These are phyloP conservation scores for Drosophila setosimentum DNA, from an alignment of 2,888 invertebrate genomes.

Conservation along the genomic window DNA sequence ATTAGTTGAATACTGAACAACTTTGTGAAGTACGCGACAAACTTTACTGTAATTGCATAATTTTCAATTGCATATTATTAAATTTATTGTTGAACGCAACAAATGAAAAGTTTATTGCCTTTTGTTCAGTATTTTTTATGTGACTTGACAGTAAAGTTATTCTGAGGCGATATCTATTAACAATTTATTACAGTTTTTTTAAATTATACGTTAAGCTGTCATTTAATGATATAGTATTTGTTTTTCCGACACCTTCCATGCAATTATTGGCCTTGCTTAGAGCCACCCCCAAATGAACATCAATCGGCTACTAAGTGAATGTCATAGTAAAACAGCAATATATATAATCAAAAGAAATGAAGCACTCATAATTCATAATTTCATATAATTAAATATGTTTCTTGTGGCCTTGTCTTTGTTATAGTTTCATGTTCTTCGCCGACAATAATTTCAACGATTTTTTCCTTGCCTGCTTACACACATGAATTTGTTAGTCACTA, in stretches of 20 bases:
- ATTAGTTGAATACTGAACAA: constrained; percentile 24
- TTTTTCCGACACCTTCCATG: constrained; percentile 13
- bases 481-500: constrained; percentile 31
- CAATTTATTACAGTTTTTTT: constrained; percentile 17
- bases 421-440: constrained; percentile 45
- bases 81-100: constrained; percentile 6
- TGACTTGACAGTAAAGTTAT: constrained; percentile 3
- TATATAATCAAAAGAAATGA: constrained; percentile 21
- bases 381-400: constrained; percentile 39
- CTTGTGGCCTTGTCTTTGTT: constrained; percentile 17
- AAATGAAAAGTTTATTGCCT: constrained; percentile 25
- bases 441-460: constrained; percentile 38
- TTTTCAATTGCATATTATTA: not conserved
- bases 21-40: not conserved
- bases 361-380: constrained; percentile 57
- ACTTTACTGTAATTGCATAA: constrained; percentile 7
- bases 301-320: constrained; percentile 8
- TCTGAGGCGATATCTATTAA: constrained; percentile 4
- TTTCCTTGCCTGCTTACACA: constrained; percentile 25
- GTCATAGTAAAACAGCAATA: not conserved
- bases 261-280: constrained; percentile 10
- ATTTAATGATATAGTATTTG: constrained; percentile 1
- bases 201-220: constrained; percentile 4
- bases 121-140: constrained; percentile 26
- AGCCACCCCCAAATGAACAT: constrained; percentile 1